phyloP scores from a whole-genome alignment of 2,113 vertebrate species.

The Eretmochelys imbricata region DNA sequence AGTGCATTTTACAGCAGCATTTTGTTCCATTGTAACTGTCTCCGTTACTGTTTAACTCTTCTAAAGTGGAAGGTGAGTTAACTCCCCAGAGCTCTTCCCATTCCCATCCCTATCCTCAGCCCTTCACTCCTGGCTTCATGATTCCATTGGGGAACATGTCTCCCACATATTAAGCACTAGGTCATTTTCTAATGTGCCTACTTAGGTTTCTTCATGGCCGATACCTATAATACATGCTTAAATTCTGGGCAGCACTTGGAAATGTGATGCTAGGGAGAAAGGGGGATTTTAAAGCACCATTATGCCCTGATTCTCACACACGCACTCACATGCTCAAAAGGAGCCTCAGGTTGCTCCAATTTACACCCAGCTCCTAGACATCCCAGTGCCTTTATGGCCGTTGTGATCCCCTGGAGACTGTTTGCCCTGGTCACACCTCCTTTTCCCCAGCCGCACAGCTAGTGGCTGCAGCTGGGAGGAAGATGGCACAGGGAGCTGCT shows the following conservation, averaged over 20 bases:
- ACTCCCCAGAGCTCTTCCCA: not conserved
- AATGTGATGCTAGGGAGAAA: not conserved
- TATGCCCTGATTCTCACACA: not conserved
- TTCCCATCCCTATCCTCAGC: not conserved
- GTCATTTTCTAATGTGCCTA: not conserved
- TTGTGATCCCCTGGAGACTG: not conserved
- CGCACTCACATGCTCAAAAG: not conserved
- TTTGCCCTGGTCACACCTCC: not conserved
- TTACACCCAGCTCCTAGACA: not conserved
- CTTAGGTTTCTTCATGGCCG: not conserved
- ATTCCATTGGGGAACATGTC: not conserved
- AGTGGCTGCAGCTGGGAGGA: not conserved
- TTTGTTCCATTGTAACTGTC: not conserved
- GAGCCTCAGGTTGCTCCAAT: not conserved
- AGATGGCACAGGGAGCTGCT: not conserved
- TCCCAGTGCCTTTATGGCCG: not conserved
- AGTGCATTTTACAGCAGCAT: accelerated
- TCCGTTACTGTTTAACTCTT: not conserved
- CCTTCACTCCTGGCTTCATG: not conserved
- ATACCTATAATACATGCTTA: not conserved
- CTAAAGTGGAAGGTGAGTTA: not conserved
- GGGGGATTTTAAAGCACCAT: accelerated
- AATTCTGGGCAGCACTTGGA: not conserved
- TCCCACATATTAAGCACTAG: not conserved
- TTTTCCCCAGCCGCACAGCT: not conserved